These are phyloP conservation scores for Trisateles emortualis DNA, from an alignment of 2,888 invertebrate genomes.

Conservation along the genomic window DNA sequence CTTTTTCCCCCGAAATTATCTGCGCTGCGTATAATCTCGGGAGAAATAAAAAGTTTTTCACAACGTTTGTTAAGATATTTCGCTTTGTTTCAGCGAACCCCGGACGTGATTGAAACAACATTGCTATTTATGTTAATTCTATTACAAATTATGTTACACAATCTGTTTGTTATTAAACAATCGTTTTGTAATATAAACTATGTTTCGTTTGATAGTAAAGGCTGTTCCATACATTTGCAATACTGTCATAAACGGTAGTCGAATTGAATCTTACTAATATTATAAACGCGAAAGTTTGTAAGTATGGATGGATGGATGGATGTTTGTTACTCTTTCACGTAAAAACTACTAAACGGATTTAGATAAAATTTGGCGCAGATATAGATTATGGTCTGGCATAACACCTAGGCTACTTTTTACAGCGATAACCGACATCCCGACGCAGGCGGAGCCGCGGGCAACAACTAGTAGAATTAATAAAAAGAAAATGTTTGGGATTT, in stretches of 20 bases:
- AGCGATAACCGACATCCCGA: too few relatives aligned
- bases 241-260: not conserved
- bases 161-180: slow-evolving; percentile 9
- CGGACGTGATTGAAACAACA: slow-evolving; percentile 32
- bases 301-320: too few relatives aligned
- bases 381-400: too few relatives aligned
- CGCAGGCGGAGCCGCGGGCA: too few relatives aligned
- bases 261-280: too few relatives aligned
- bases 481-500: too few relatives aligned
- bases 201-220: not conserved
- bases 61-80: slow-evolving; percentile 26
- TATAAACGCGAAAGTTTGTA: too few relatives aligned
- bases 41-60: slow-evolving; percentile 63
- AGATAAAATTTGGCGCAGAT: too few relatives aligned
- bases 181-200: not conserved
- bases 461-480: too few relatives aligned
- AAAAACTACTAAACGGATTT: too few relatives aligned
- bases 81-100: not conserved
- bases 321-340: too few relatives aligned
- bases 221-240: not conserved
- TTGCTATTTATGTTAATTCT: slow-evolving; percentile 26
- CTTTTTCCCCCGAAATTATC: slow-evolving; percentile 69
- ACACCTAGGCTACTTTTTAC: too few relatives aligned
- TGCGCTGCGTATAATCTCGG: slow-evolving; percentile 69
- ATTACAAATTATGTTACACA: slow-evolving; percentile 20